phyloP scores from a whole-genome alignment of 2,888 invertebrate species.

The Aleiodes testaceus region DNA sequence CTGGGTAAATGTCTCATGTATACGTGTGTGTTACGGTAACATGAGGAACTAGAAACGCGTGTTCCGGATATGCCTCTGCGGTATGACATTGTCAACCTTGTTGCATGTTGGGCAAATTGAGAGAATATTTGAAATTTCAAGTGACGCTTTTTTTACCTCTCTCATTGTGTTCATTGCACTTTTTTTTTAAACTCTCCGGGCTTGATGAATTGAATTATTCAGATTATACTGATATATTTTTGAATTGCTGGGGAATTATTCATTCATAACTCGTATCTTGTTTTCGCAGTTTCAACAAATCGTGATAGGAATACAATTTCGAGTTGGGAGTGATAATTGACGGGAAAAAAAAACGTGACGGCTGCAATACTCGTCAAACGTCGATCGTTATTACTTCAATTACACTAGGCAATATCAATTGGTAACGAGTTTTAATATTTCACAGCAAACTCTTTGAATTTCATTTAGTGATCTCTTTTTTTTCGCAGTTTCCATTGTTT shows the following conservation, averaged over 20 bases:
- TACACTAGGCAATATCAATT: slow-evolving; percentile 15
- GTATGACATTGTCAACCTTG: slow-evolving; percentile 39
- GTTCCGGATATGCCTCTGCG: slow-evolving; percentile 34
- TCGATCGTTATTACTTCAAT: slow-evolving; percentile 27
- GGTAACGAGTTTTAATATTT: slow-evolving; percentile 14
- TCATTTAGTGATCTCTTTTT: no score
- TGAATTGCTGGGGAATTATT: not conserved
- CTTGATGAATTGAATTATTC: not conserved
- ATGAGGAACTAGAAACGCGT: slow-evolving; percentile 28
- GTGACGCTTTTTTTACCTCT: not conserved
- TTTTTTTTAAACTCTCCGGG: not conserved
- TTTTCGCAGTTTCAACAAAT: slow-evolving; percentile 30
- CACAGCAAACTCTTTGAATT: not conserved
- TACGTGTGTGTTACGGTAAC: slow-evolving; percentile 26
- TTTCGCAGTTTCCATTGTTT: no score
- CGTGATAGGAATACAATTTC: slow-evolving; percentile 35
- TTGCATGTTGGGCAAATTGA: not conserved
- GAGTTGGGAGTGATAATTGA: slow-evolving; percentile 32
- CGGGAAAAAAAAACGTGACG: slow-evolving; percentile 6
- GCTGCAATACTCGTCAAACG: not conserved
- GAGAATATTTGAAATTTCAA: not conserved
- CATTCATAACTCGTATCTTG: slow-evolving; percentile 14
- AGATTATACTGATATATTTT: not conserved
- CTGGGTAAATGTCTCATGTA: slow-evolving; percentile 37
- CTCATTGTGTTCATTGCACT: not conserved